These are phyloP conservation scores for Cossypha heuglini DNA, from an alignment of 2,797 vertebrate genomes.

Conservation along the genomic window DNA sequence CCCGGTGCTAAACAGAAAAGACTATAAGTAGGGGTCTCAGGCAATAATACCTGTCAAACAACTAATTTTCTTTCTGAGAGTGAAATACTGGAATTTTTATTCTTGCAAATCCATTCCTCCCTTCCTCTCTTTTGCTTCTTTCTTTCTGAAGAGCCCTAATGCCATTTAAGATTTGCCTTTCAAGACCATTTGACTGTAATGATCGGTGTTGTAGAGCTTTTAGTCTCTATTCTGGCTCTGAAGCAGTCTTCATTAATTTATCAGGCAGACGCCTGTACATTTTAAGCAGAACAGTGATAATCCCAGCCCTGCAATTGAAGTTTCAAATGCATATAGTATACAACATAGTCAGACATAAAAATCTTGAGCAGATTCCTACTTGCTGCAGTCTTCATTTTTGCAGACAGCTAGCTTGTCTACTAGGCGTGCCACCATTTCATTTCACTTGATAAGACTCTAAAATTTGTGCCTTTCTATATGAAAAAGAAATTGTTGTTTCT, in stretches of 20 bases:
- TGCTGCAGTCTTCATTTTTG: background rate
- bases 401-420: background rate
- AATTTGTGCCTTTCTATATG: background rate
- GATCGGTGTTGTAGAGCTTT: background rate
- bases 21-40: background rate
- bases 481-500: background rate
- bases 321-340: background rate
- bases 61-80: background rate
- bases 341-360: background rate
- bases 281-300: background rate
- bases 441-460: background rate
- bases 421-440: background rate
- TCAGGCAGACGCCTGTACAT: background rate
- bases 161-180: background rate
- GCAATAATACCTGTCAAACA: background rate
- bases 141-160: background rate
- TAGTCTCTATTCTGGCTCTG: background rate
- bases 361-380: background rate
- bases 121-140: background rate
- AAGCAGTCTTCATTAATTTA: background rate
- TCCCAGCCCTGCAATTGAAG: background rate
- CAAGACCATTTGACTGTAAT: background rate
- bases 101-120: background rate
- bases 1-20: background rate
- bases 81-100: background rate